These are phyloP conservation scores for Argentina silus DNA, from an alignment of 2,797 vertebrate genomes.

Conservation along the genomic window DNA sequence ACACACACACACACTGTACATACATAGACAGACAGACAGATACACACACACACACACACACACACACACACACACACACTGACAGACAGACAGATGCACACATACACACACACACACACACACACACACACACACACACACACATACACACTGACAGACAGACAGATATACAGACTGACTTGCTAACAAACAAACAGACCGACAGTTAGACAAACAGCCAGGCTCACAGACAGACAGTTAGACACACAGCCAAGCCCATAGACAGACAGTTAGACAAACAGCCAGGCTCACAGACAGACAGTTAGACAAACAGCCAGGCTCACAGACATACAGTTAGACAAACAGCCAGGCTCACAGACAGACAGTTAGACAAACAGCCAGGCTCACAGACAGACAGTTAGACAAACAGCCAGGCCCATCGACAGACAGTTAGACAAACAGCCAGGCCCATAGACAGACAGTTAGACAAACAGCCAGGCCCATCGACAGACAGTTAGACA, in stretches of 20 bases:
- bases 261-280: not conserved
- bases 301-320: not conserved
- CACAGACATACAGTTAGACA: not conserved
- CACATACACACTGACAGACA: constrained; percentile 1
- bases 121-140: not conserved
- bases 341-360: constrained; percentile 8
- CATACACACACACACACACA: not conserved
- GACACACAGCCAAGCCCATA: constrained; percentile 4
- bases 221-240: constrained; percentile 4
- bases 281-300: constrained; percentile 10
- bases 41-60: not conserved
- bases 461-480: too few relatives aligned
- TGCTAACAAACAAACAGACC: not conserved
- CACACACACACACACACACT: constrained; percentile 4
- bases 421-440: too few relatives aligned
- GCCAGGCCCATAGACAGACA: not conserved
- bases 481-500: not conserved
- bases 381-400: constrained; percentile 4
- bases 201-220: not conserved
- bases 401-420: constrained; percentile 1
- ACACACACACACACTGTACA: not conserved
- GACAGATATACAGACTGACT: not conserved
- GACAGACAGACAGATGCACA: not conserved
- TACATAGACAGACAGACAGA: not conserved
- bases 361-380: not conserved